phyloP scores from a whole-genome alignment of 2,113 vertebrate species.

The Callionymus lyra region DNA sequence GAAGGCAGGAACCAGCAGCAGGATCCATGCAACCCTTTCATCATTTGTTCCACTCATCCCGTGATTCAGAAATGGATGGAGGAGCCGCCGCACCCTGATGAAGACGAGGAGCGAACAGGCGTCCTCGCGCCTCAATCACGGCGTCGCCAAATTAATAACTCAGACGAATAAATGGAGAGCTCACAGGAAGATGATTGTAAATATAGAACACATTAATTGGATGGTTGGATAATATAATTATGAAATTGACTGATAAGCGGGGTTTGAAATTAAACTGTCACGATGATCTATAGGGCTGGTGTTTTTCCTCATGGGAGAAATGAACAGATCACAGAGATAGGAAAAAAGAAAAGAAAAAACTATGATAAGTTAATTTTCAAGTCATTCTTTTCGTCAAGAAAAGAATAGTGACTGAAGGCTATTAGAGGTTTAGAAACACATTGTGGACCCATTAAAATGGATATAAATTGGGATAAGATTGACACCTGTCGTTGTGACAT shows the following conservation, averaged over 20 bases:
- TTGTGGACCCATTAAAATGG: too few species aligned
- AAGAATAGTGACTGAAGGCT: too few species aligned
- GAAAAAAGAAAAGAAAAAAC: slow-evolving; percentile 16
- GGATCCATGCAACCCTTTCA: slow-evolving; percentile 46
- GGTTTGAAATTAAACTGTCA: slow-evolving; percentile 69
- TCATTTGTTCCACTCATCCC: slow-evolving; percentile 30
- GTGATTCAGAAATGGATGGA: slow-evolving; percentile 3
- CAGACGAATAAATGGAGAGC: slow-evolving; percentile 20
- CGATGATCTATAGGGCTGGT: slow-evolving; percentile 63
- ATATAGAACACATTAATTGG: slow-evolving; percentile 71
- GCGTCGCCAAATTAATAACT: slow-evolving; percentile 1
- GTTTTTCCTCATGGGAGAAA: slow-evolving; percentile 37
- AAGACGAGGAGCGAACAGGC: too few species aligned
- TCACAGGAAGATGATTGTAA: slow-evolving; percentile 64
- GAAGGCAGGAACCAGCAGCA: slow-evolving; percentile 25
- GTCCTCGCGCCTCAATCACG: slow-evolving; percentile 41
- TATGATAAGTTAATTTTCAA: too few species aligned
- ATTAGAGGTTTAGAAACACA: too few species aligned
- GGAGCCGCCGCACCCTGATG: too few species aligned
- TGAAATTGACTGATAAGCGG: slow-evolving; percentile 69
- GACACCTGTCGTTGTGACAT: too few species aligned
- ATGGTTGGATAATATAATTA: slow-evolving; percentile 69
- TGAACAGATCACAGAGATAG: slow-evolving; percentile 25
- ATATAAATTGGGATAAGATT: too few species aligned
- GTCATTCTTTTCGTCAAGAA: too few species aligned